Conservation (phyloP, 2,888 invertebrate genomes). For the Drosophila lacicola region DNA sequence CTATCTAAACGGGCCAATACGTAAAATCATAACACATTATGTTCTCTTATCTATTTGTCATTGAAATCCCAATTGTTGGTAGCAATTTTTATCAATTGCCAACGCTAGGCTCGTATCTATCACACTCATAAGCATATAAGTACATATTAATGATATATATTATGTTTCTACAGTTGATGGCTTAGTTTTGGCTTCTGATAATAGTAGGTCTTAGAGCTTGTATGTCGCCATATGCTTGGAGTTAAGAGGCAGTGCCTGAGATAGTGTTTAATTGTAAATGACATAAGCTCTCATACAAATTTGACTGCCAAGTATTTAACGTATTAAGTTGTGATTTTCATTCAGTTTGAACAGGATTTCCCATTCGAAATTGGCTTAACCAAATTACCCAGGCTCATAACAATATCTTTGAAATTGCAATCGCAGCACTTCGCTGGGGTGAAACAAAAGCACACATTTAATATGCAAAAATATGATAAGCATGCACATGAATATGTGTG, state of each 20-base stretch:
- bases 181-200: constrained; percentile 18
- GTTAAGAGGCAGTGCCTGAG: neutral
- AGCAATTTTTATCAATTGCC: constrained; percentile 30
- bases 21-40: constrained; percentile 21
- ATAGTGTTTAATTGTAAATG: neutral
- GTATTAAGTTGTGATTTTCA: neutral
- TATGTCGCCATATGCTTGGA: constrained; percentile 9
- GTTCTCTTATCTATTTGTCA: constrained; percentile 28
- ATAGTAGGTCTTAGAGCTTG: neutral
- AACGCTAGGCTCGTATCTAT: constrained; percentile 16
- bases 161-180: constrained; percentile 14
- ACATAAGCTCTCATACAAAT: constrained; percentile 5
- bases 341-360: neutral
- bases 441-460: constrained; percentile 22
- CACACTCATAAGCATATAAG: constrained; percentile 15
- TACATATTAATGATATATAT: neutral
- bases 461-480: constrained; percentile 72
- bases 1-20: constrained; percentile 1
- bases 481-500: constrained; percentile 29
- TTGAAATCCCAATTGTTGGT: constrained; percentile 15
- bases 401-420: constrained; percentile 36
- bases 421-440: constrained; percentile 46
- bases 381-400: constrained; percentile 26
- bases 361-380: constrained; percentile 22
- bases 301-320: neutral